Conservation (phyloP, 2,113 vertebrate species). For the Euleptes europaea region DNA sequence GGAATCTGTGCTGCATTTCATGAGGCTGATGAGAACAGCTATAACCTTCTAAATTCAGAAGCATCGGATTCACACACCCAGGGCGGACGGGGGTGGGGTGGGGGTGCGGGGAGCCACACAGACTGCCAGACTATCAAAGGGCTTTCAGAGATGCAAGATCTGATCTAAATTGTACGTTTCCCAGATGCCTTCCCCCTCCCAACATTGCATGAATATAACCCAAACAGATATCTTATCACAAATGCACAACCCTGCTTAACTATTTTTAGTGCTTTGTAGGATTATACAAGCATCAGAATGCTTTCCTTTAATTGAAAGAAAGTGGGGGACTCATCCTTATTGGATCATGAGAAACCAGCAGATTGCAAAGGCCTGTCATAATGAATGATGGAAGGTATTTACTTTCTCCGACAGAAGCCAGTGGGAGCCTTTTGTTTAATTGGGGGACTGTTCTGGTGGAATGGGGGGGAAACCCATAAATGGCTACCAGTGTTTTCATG, state of each 20-base stretch:
- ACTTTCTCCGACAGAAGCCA: not conserved
- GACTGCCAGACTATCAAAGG: slow-evolving; percentile 23
- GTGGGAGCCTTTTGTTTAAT: not conserved
- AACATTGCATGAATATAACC: not conserved
- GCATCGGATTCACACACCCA: slow-evolving; percentile 29
- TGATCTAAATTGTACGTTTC: not conserved
- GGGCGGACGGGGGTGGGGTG: slow-evolving; percentile 12
- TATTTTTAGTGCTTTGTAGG: not conserved
- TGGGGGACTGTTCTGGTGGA: too few relatives aligned
- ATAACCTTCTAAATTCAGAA: slow-evolving; percentile 80
- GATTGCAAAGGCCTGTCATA: not conserved
- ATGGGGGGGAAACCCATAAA: not conserved
- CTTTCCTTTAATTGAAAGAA: not conserved
- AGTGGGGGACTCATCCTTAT: not conserved
- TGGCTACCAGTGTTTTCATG: not conserved
- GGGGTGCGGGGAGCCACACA: slow-evolving; percentile 32
- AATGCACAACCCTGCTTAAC: not conserved
- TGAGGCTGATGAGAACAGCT: slow-evolving; percentile 78
- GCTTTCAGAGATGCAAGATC: slow-evolving; percentile 9
- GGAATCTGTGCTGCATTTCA: slow-evolving; percentile 80
- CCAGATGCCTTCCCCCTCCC: not conserved
- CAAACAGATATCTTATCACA: not conserved
- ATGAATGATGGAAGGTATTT: not conserved
- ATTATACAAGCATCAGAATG: not conserved
- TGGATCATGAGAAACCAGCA: not conserved